Conservation (phyloP, 2,797 vertebrate species). For the Pangasius macronema region DNA sequence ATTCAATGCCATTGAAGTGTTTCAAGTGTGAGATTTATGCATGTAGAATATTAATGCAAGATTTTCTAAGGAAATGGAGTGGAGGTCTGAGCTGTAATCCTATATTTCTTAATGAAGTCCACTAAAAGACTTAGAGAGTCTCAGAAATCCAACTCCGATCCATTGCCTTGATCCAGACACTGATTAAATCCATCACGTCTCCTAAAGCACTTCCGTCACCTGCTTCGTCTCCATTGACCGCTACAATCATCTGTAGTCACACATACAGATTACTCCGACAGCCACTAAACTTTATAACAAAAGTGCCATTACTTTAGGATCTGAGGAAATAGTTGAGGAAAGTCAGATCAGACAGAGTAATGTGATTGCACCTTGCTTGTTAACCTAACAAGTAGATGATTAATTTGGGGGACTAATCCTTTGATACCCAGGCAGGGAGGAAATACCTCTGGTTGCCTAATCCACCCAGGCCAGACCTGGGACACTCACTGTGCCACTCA, state of each 20-base stretch:
- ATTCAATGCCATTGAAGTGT: conserved; percentile 32
- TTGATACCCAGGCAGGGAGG: conserved; percentile 66
- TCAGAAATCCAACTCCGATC: conserved; percentile 48
- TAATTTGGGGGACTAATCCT: conserved; percentile 76
- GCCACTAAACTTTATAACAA: conserved; percentile 33
- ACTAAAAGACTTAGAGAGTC: conserved; percentile 45
- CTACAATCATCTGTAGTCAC: conserved; percentile 30
- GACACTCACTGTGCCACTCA: conserved; percentile 66
- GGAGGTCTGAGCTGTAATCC: conserved; percentile 50
- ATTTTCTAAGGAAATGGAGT: conserved; percentile 31
- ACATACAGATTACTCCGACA: conserved; percentile 32
- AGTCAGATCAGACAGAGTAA: conserved; percentile 59
- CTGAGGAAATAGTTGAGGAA: conserved; percentile 45
- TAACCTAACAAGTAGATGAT: conserved; percentile 78
- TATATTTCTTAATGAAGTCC: conserved; percentile 53
- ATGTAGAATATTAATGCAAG: conserved; percentile 48
- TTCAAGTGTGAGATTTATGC: conserved; percentile 23
- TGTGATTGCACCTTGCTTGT: conserved; percentile 72
- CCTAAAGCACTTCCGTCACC: conserved; percentile 49
- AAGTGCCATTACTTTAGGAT: conserved; percentile 42
- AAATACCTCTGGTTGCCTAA: conserved; percentile 75
- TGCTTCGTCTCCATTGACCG: conserved; percentile 28
- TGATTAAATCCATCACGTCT: conserved; percentile 47
- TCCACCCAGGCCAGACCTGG: conserved; percentile 72
- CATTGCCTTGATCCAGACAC: conserved; percentile 51